phyloP scores from a whole-genome alignment of 2,113 vertebrate species.

The Phoxinus phoxinus region DNA sequence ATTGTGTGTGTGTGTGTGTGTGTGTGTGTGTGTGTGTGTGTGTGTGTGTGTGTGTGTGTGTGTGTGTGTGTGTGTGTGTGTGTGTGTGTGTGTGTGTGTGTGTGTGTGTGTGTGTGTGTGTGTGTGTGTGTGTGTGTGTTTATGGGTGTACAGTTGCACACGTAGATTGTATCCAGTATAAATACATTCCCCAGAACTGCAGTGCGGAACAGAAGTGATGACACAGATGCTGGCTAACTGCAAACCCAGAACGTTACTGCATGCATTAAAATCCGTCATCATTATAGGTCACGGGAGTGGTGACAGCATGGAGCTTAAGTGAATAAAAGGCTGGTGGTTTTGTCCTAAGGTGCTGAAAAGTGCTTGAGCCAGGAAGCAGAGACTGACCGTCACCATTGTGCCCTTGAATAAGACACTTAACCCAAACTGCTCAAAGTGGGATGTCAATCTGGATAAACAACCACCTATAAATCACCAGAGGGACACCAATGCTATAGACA shows the following conservation, averaged over 20 bases:
- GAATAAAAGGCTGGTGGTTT: neutral
- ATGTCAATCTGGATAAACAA: constrained; percentile 32
- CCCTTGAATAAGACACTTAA: constrained; percentile 25
- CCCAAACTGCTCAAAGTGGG: constrained; percentile 6
- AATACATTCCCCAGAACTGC: constrained; percentile 20
- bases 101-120: neutral
- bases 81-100: neutral
- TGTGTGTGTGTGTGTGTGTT: neutral
- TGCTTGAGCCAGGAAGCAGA: constrained; percentile 5
- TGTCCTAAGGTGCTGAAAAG: neutral
- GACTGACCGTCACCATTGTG: constrained; percentile 15
- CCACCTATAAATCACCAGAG: neutral
- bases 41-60: neutral
- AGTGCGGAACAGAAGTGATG: constrained; percentile 30
- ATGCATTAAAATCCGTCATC: constrained; percentile 1
- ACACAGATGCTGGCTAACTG: constrained; percentile 29
- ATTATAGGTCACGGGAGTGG: neutral
- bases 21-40: neutral
- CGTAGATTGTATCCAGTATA: neutral
- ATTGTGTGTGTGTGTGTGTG: neutral
- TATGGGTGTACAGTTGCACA: neutral
- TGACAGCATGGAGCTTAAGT: neutral
- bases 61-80: neutral
- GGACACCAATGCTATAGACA: neutral
- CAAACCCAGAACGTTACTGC: neutral